Base-by-base conservation (phyloP, 2,797 vertebrate species). In the Sylvilagus floridanus region DNA sequence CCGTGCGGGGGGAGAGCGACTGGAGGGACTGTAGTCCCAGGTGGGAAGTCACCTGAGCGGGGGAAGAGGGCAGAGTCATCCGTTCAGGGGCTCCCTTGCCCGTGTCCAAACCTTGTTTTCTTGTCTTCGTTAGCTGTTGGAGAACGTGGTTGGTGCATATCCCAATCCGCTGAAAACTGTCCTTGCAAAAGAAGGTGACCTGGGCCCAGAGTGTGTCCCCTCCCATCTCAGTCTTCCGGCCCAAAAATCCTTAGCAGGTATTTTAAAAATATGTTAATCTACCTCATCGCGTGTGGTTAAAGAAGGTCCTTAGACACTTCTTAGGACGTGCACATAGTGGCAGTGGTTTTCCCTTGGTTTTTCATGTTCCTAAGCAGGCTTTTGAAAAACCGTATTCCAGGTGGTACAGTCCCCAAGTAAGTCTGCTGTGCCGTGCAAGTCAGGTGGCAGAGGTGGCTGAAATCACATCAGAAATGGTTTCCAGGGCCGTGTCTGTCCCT, bases 181-280 rank as follows among this genome's bases (percentile, higher is more conserved):
- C 12, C 81, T 30, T 65, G 28, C 50, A n/a, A 21, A 32, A 4
- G 32, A 32, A 2, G 17, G 12, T 16, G 35, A 13, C 10, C 21
- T 69, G 24, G 12, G 28, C 63, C 22, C 9, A 0, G 0, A 22
- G 32, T 4, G 0, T 4, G 6, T 5, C 42, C 0, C 5, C 12
- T 50, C 54, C 11, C 19, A 22, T 2, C 37, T 17, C 37, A 17
- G 13, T 50, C 17, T 72, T 78, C 66, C 54, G 8, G 10, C 28
- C 24, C 42, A 35, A 2, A 66, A 75, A 52, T 65, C 66, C 19
- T 63, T 50, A 28, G 35, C 62, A 62, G 71, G 8, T 83, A 63
- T 68, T 50, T 88, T 60, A 91, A 79, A 71, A 60, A 62, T 77
- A 35, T 2, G 14, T 57, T 54, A 57, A 19, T 81, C 60, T 75